Base-by-base conservation (phyloP, 2,888 invertebrate genomes). In the Agrochola lychnidis region DNA sequence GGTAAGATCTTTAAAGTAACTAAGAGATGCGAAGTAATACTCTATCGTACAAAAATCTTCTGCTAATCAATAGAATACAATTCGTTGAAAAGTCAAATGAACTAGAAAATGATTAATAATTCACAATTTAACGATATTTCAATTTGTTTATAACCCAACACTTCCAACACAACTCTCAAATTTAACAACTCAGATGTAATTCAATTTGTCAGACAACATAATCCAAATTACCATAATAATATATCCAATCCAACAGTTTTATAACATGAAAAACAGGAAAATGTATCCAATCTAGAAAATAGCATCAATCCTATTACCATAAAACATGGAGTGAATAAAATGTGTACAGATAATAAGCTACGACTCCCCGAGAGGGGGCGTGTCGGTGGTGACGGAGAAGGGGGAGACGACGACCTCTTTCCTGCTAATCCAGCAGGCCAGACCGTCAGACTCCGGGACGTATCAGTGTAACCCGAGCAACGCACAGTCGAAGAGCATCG, bases 381-480 rank as follows among this genome's bases (percentile, higher is more conserved):
- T 99, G 70, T 98, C 98, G 81, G 99, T 99, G 78, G 98, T 99
- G 87, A 99, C 99, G 78, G 99, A 99, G 95, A 98, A 99, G 93
- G 98, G 99, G 73, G 98, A 98, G 95, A 98, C 98, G 74, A 99
- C 99, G 85, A 98, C 98, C 87, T 99, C 99, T 88, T 99, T 98
- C 95, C 97, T 99, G 88, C 97, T 99, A 90, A 98, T 99, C 91
- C 98, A 99, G 96, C 98, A 98, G 93, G 99, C 99, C 73, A 97
- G 98, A 93, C 98, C 98, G 77, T 97, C 98, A 70, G 99, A 99
- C 94, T 98, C 98, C 72, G 99, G 99, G 90, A 98, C 98, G 92
- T 99, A 99, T 97, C 98, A 98, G 94, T 99, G 99, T 97, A 98
- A 98, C 97, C 99, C 99, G 91, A 99, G 99, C 96, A 99, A 99